Percentiles rank a stretch among this genome's conserved stretches.
Evolutionary conservation across 1,140 invertebrate genomes (phyloP).

Genomic region (Psix sp.): DNA sequence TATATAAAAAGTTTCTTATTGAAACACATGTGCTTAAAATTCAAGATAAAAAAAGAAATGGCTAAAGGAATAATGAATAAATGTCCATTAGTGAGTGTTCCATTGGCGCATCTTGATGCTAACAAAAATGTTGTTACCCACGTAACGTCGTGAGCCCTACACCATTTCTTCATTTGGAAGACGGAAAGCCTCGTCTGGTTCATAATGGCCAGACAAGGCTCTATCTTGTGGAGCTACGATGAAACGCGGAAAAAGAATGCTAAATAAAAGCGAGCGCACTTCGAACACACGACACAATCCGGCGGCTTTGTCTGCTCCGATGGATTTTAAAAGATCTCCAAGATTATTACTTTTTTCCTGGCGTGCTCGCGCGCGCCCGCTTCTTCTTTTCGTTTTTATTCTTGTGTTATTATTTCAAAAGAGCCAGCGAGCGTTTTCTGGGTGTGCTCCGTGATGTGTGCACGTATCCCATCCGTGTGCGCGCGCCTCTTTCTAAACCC

Average conservation of each 20-base stretch:
- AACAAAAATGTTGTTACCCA: no score
- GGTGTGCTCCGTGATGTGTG: conserved; percentile 43
- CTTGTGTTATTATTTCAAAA: conserved; percentile 74
- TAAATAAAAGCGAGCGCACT: conserved; percentile 51
- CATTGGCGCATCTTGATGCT: no score
- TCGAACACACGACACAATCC: conserved; percentile 74
- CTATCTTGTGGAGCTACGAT: conserved; percentile 32
- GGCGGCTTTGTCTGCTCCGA: conserved; percentile 74
- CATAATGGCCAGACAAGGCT: conserved; percentile 19
- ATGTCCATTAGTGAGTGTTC: no score
- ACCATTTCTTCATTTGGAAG: conserved; percentile 19
- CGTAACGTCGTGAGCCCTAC: no score
- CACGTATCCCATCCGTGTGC: conserved; percentile 36
- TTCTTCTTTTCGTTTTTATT: conserved; percentile 71
- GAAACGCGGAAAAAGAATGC: conserved; percentile 52
- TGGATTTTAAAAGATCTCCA: conserved; percentile 77
- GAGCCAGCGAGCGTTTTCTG: conserved; percentile 57
- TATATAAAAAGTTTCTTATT: no score
- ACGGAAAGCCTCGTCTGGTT: conserved; percentile 13
- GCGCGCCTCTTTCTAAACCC: background rate
- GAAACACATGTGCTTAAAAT: no score
- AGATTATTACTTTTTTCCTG: conserved; percentile 76
- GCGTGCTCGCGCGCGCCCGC: conserved; percentile 3
- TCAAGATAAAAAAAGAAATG: no score
- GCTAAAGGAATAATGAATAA: no score